Evolutionary conservation across 2,888 invertebrate species (phyloP).

Genomic region (Ennomos quercinarius): DNA sequence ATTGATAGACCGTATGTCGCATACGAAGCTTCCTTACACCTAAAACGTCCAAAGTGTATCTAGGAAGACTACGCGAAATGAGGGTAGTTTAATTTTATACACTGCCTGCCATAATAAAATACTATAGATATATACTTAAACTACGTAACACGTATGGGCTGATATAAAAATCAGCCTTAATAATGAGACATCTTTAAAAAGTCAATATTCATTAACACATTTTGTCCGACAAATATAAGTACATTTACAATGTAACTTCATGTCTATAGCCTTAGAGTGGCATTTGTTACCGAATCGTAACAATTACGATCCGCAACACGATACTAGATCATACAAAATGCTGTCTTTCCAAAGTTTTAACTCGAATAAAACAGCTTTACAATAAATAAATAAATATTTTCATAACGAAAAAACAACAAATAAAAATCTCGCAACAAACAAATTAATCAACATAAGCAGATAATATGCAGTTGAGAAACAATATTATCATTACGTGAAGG

Average conservation of each 20-base stretch:
- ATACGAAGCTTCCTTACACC: slow-evolving; percentile 3
- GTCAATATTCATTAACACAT: slow-evolving; percentile 24
- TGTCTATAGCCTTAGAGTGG: background rate
- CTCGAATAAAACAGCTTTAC: slow-evolving; percentile 18
- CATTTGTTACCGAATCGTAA: background rate
- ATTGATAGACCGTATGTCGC: background rate
- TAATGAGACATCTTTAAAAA: slow-evolving; percentile 31
- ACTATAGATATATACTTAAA: slow-evolving; percentile 26
- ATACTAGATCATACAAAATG: slow-evolving; percentile 7
- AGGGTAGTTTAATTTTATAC: slow-evolving; percentile 24
- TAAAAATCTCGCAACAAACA: slow-evolving; percentile 36
- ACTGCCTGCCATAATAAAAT: slow-evolving; percentile 17
- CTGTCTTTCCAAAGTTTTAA: slow-evolving; percentile 19
- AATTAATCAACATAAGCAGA: slow-evolving; percentile 33
- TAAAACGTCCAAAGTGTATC: slow-evolving; percentile 1
- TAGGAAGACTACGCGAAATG: slow-evolving; percentile 33
- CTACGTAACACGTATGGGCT: slow-evolving; percentile 23
- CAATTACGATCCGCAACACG: slow-evolving; percentile 7
- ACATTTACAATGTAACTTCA: slow-evolving; percentile 20
- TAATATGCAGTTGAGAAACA: slow-evolving; percentile 15
- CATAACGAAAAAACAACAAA: slow-evolving; percentile 40
- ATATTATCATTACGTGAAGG: slow-evolving; percentile 26
- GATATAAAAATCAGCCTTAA: slow-evolving; percentile 44
- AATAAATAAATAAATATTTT: slow-evolving; percentile 22
- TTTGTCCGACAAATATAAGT: slow-evolving; percentile 17